Evolutionary conservation across 2,888 invertebrate species (phyloP), one percentile per base, ranked within the genome.

Genomic region (Perizoma affinitatum): DNA sequence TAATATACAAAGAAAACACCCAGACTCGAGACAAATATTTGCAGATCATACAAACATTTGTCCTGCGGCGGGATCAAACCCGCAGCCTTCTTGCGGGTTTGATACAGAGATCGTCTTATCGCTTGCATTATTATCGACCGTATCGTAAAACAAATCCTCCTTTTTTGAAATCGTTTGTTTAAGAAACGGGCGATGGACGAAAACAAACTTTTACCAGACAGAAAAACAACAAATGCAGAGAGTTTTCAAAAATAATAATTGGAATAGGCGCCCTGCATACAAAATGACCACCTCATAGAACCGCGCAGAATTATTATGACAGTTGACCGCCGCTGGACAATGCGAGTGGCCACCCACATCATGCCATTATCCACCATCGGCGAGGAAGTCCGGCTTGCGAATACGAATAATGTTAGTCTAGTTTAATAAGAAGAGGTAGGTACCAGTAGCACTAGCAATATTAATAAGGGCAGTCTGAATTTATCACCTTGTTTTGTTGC

Each of bases 311-410:
- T 67, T 67, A 68, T 70, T 63, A 68, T 63, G 58, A 58, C 63
- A 59, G 47, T 42, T 57, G 59, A 47, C 51, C 49, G 45, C 43
- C 53, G 47, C 64, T 59, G 58, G 61, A 60, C 65, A 68, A 68
- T 66, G 54, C 49, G 53, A 47, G 47, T 55, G 67, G 50, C 67
- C 69, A 68, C 69, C 65, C 69, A 69, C 66, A 59, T 46, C n/a
- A 41, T 34, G 9, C 34, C 51, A 49, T 43, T 47, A 47, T 41
- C 42, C 38, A 36, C 9, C 53, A 45, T 35, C 44, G 11, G 57
- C 48, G 44, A 64, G 70, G 70, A 71, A 63, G 61, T 71, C 71
- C 71, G 71, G 65, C 49, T 41, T 43, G 58, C 54, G 22, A 41
- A 33, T 47, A 48, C 51, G 55, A 51, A 61, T 61, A 63, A 52